Base-by-base conservation (phyloP, 2,888 invertebrate species). In the Alsophila aescularia region DNA sequence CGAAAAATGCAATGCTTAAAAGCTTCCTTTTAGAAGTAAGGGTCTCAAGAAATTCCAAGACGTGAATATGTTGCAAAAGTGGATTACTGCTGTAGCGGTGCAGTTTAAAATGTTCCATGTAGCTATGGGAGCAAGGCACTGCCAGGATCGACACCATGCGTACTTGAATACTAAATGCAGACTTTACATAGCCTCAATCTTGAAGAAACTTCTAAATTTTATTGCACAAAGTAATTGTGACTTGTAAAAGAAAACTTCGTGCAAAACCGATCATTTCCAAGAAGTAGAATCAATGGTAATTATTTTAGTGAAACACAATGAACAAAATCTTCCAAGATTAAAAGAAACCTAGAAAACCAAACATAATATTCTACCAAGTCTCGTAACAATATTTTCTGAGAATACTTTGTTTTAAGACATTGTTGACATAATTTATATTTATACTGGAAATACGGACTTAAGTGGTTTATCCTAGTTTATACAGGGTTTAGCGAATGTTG, bases 351-450 rank as follows among this genome's bases (percentile, higher is more conserved):
- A 18, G 5, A 5, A 18, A 18, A 18, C 5, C 18, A 18, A 5
- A 24, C 24, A 24, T 5, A 24, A 24, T 24, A 24, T 5, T 1
- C 24, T 18, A 24, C 24, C 24, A 24, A 7, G 8, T 1, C 5
- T 6, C 5, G 2, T 24, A 24, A 24, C 5, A 5, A 52, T 40
- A 29, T 52, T 35, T 24, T 52, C 16, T 34, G 2, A 31, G 13
- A 45, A 52, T 41, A 41, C 45, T 15, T 44, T 52, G 45, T 52
- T 45, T 45, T n/a, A 13, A 10, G 10, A 45, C 18, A 14, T 42
- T 48, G 53, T 53, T 54, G 53, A 54, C 53, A 39, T 43, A 43
- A 48, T 54, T 48, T 43, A 37, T 54, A 43, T 48, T 54, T 42
- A 47, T 54, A 36, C 48, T 10, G 37, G 41, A 14, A 43, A 48